Base-by-base conservation (phyloP, 2,797 vertebrate genomes). In the Taeniopygia guttata region DNA sequence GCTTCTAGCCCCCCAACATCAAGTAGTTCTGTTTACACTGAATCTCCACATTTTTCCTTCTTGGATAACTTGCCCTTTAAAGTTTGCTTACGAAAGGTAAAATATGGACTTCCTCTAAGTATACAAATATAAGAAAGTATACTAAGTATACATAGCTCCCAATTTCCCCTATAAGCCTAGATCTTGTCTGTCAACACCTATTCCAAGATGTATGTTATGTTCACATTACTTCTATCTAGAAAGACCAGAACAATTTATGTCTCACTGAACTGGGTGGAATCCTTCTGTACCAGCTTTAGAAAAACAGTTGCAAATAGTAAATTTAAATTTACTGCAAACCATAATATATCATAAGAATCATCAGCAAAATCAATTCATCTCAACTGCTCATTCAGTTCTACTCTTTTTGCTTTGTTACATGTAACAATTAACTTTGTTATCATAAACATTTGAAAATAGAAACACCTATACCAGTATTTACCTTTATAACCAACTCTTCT, bases 21-120 rank as follows among this genome's bases (percentile, higher is more conserved):
- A 94, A 93, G 81, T 72, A 95, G 75, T 82, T 95, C 27, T 92
- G 70, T 92, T 94, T 92, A 92, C 95, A 88, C 29, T 86, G 60
- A 96, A 94, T 93, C 80, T 94, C 84, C 90, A 85, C 49, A 76
- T 95, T 95, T 95, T 89, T 70, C 90, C 80, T 97, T 96, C 64
- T 92, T 94, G 80, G 75, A 94, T 94, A 79, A 96, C 84, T 81
- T 96, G 80, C 52, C 83, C 85, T 95, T 94, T 91, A 86, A 87
- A 94, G 81, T 91, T 94, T 93, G 64, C 81, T 94, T 11, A 29
- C 21, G 8, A 94, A 96, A 96, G 63, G 69, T 90, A 94, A 96
- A 96, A 95, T 81, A 94, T 34, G 15, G 21, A 91, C 75, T 91
- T 69, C 82, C 54, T 87, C 59, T 66, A 87, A 90, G 72, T 43